Base-by-base conservation (phyloP, 2,113 vertebrate species). In the Cichladusa arquata region DNA sequence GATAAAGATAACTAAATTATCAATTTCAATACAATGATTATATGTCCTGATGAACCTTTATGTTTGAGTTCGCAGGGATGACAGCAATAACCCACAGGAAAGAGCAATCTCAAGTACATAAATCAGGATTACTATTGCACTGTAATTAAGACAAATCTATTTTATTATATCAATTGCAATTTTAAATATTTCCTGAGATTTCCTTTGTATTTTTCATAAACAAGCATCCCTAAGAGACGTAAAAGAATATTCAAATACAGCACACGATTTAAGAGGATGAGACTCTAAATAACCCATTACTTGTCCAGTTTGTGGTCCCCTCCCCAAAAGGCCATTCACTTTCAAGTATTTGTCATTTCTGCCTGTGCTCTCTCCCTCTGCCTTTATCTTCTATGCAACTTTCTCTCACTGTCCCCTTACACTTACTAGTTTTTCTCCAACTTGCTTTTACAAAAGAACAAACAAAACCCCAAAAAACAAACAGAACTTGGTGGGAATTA, bases 141-240 rank as follows among this genome's bases (percentile, higher is more conserved):
- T 57, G 25, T 20, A 61, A 62, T 38, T 34, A 81, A 14, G 2
- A 56, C 8, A 82, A 45, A 31, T 53, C 9, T 47, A 10, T 56
- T 92, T 44, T 62, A 65, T 28, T 33, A 57, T 47, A 45, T 71
- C 8, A 29, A 81, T 18, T 8, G 54, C 42, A 74, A 40, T 16
- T 40, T 38, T 24, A 81, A 82, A 6, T 60, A 25, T 44, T 88
- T 79, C 28, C 60, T 26, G 24, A 57, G 14, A 60, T 16, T 1
- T 12, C 6, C 34, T 44, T 33, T 3, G 8, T 33, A 11, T 42
- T 81, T 61, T 77, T 73, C 36, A 57, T 14, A 26, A 70, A 25
- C 4, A 51, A 81, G 7, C 8, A 62, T 17, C 22, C 40, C 44
- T 15, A 58, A 77, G 22, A 42, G 31, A 83, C 0, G 0, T 11